Conservation (phyloP, 2,888 invertebrate genomes). For the Ornithoptera priamus region DNA sequence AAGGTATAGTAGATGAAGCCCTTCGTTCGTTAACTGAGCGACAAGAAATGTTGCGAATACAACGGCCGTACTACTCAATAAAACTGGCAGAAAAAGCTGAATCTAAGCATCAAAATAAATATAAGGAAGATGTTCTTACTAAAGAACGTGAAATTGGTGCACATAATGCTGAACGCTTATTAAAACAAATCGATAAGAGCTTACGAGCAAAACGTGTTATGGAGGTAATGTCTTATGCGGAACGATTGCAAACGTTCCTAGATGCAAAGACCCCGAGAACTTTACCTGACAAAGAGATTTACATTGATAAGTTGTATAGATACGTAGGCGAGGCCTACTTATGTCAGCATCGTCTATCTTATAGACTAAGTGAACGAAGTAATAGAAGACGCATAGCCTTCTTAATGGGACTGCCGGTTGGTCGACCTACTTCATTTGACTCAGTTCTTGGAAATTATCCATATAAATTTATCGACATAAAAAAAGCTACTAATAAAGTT, state of each 20-base stretch:
- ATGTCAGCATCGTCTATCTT: slow-evolving; percentile 65
- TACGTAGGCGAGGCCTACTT: slow-evolving; percentile 70
- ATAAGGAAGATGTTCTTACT: slow-evolving; percentile 56
- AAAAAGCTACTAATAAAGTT: slow-evolving; percentile 62
- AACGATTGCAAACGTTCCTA: slow-evolving; percentile 71
- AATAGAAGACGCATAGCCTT: slow-evolving; percentile 71
- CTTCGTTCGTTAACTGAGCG: slow-evolving; percentile 62
- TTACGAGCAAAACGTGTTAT: slow-evolving; percentile 58
- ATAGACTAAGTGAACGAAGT: slow-evolving; percentile 68
- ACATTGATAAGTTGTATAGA: slow-evolving; percentile 65
- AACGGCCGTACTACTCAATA: slow-evolving; percentile 69
- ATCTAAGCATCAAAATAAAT: slow-evolving; percentile 64
- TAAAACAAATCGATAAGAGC: slow-evolving; percentile 61
- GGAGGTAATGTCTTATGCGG: slow-evolving; percentile 67
- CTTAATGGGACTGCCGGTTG: slow-evolving; percentile 67
- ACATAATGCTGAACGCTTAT: slow-evolving; percentile 58
- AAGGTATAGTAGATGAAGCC: slow-evolving; percentile 54
- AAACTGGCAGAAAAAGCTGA: slow-evolving; percentile 68
- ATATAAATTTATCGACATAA: slow-evolving; percentile 66
- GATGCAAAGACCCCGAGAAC: slow-evolving; percentile 65
- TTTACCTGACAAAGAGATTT: slow-evolving; percentile 66
- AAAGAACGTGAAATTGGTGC: slow-evolving; percentile 65
- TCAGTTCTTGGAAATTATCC: slow-evolving; percentile 74
- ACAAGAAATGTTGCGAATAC: slow-evolving; percentile 69
- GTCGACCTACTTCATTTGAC: slow-evolving; percentile 69